Percentiles rank a stretch among this genome's conserved stretches.
Evolutionary conservation across 2,888 invertebrate genomes (phyloP).

Genomic region (Lepetodrilus schrolli): DNA sequence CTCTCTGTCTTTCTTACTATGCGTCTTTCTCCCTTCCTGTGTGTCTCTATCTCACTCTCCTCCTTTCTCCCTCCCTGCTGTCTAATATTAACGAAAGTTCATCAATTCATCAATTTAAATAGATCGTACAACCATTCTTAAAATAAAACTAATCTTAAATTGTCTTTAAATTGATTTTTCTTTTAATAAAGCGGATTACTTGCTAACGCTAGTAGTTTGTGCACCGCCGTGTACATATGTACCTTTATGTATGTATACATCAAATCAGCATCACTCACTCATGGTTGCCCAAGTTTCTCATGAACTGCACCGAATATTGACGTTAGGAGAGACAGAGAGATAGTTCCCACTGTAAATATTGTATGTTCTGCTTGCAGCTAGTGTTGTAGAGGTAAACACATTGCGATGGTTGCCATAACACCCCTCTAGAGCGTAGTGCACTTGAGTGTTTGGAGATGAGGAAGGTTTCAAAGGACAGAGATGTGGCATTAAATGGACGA

Average conservation of each 20-base stretch:
- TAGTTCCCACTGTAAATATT: background rate
- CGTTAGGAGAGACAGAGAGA: background rate
- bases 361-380: background rate
- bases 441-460: background rate
- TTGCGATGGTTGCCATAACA: constrained; percentile 4
- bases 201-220: too few species aligned
- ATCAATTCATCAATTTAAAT: too few species aligned
- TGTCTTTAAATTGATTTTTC: too few species aligned
- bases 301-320: background rate
- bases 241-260: background rate
- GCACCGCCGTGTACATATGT: background rate
- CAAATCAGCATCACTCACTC: too few species aligned
- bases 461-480: background rate
- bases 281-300: background rate
- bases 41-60: constrained; percentile 28
- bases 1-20: constrained; percentile 17
- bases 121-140: too few species aligned
- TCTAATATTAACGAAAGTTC: too few species aligned
- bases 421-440: background rate
- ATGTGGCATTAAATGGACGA: too few species aligned
- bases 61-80: background rate
- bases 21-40: constrained; percentile 35
- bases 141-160: too few species aligned
- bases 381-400: background rate
- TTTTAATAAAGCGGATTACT: too few species aligned